These are phyloP conservation scores for Liopterus haemorrhoidalis DNA, from an alignment of 2,888 invertebrate genomes.

Conservation along the genomic window DNA sequence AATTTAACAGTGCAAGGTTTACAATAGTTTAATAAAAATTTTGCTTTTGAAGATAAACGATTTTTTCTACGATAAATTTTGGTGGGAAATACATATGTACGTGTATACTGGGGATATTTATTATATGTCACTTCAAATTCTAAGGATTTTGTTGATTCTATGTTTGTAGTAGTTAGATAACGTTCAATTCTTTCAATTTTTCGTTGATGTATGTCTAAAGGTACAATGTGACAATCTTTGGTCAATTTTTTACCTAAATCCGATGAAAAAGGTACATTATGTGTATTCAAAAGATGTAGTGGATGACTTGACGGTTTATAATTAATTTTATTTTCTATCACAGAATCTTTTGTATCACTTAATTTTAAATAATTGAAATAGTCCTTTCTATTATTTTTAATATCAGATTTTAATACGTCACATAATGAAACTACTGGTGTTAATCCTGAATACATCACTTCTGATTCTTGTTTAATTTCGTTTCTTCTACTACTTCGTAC, in stretches of 20 bases:
- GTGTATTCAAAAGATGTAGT: conserved; percentile 26
- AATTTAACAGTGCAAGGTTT: conserved; percentile 16
- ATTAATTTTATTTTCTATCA: not conserved
- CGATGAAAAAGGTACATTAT: conserved; percentile 39
- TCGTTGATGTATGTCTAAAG: conserved; percentile 31
- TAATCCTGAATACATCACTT: too few species aligned
- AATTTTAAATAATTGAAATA: conserved; percentile 10
- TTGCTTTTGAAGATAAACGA: conserved; percentile 13
- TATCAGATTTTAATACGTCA: conserved; percentile 15
- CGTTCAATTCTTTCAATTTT: conserved; percentile 37
- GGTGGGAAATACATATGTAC: conserved; percentile 14
- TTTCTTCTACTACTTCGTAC: too few species aligned
- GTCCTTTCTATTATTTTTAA: too few species aligned
- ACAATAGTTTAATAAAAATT: conserved; percentile 14
- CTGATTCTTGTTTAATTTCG: too few species aligned
- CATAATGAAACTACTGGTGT: conserved; percentile 14
- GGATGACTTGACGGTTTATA: conserved; percentile 12
- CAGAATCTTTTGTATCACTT: not conserved
- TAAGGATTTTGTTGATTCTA: conserved; percentile 16
- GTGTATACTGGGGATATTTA: conserved; percentile 16
- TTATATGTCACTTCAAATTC: conserved; percentile 25
- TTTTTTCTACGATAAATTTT: conserved; percentile 10
- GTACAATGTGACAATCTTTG: conserved; percentile 31
- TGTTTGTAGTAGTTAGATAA: conserved; percentile 29
- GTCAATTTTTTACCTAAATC: conserved; percentile 36